These are phyloP conservation scores for Amphiprion percula DNA, from an alignment of 2,113 vertebrate species.

Conservation along the genomic window DNA sequence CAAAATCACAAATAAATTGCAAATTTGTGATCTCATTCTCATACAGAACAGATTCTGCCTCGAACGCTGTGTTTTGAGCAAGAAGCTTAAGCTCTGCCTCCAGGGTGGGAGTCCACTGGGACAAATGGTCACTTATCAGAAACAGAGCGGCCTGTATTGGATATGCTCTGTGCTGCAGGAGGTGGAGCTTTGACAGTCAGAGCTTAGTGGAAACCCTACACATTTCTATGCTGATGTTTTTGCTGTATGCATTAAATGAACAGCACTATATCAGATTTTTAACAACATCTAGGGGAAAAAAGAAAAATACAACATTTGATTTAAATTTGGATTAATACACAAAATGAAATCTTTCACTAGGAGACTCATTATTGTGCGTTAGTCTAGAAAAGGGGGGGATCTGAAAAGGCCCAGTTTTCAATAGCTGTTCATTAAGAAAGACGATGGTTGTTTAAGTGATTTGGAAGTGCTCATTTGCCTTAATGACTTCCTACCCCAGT, in stretches of 20 bases:
- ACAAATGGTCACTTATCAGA: slow-evolving; percentile 69
- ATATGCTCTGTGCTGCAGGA: slow-evolving; percentile 30
- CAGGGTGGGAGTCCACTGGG: slow-evolving; percentile 32
- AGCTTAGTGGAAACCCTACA: slow-evolving; percentile 12
- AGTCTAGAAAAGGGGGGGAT: background rate
- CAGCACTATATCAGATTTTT: background rate
- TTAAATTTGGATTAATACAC: slow-evolving; percentile 9
- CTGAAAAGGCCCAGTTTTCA: slow-evolving; percentile 16
- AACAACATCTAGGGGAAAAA: slow-evolving; percentile 2
- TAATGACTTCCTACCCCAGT: slow-evolving; percentile 71
- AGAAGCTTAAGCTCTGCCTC: slow-evolving; percentile 34
- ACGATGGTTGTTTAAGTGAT: slow-evolving; percentile 46
- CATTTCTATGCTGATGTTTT: background rate
- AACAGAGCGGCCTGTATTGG: slow-evolving; percentile 46
- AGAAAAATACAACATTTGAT: background rate
- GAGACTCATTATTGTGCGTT: slow-evolving; percentile 26
- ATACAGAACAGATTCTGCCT: slow-evolving; percentile 41
- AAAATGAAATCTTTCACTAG: slow-evolving; percentile 14
- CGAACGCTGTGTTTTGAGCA: slow-evolving; percentile 1
- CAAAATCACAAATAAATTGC: background rate
- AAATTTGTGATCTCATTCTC: slow-evolving; percentile 11
- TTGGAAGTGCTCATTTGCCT: slow-evolving; percentile 52
- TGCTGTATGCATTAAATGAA: slow-evolving; percentile 5
- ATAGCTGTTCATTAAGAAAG: slow-evolving; percentile 54
- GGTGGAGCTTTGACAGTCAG: slow-evolving; percentile 9